These are phyloP conservation scores for Rhinophrynus dorsalis DNA, from an alignment of 2,797 vertebrate species.

Conservation along the genomic window DNA sequence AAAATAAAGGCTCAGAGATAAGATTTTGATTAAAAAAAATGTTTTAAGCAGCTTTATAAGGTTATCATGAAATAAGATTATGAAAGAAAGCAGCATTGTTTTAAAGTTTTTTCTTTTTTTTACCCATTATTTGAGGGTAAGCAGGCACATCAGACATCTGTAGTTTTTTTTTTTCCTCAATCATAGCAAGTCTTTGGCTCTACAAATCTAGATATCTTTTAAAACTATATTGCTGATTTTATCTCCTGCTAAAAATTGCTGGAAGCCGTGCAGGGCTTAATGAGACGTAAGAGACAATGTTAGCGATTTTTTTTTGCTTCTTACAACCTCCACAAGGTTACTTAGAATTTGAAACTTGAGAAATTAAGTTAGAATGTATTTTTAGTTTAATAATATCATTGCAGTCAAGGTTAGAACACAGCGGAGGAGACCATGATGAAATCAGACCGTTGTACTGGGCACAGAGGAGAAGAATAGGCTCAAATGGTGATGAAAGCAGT, in stretches of 20 bases:
- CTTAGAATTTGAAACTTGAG: conserved; percentile 42
- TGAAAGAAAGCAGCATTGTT: too few relatives aligned
- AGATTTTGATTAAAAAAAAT: too few relatives aligned
- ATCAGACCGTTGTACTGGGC: neutral
- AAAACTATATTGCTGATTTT: conserved; percentile 54
- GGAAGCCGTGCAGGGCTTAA: conserved; percentile 38
- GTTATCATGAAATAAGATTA: too few relatives aligned
- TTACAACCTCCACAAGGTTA: conserved; percentile 48
- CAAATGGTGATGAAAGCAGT: neutral
- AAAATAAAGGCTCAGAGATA: too few relatives aligned
- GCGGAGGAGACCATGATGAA: neutral
- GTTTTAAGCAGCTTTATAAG: too few relatives aligned
- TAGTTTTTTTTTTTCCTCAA: neutral
- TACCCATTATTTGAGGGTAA: neutral
- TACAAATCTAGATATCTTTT: conserved; percentile 43
- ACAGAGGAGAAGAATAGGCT: neutral
- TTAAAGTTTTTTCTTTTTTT: too few relatives aligned
- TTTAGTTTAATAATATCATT: neutral
- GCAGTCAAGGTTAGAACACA: neutral
- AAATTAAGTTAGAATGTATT: conserved; percentile 22
- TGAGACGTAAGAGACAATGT: conserved; percentile 47
- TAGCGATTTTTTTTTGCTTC: conserved; percentile 41
- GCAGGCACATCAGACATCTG: conserved; percentile 25
- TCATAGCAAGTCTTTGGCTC: neutral
- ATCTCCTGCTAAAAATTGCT: conserved; percentile 54